phyloP scores from a whole-genome alignment of 2,888 invertebrate species.

The Tryphoninae sp. region DNA sequence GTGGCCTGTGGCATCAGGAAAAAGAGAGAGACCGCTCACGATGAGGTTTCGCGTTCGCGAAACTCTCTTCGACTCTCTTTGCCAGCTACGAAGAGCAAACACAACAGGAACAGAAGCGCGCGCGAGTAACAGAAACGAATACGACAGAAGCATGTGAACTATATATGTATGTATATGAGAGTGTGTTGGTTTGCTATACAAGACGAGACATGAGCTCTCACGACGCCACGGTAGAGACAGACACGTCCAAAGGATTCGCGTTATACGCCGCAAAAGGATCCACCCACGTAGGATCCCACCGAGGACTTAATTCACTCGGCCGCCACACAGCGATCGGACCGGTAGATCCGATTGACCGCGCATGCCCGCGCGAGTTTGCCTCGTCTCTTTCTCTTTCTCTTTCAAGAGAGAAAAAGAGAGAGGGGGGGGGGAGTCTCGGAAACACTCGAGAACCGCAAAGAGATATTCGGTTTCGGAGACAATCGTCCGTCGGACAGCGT shows the following conservation, averaged over 20 bases:
- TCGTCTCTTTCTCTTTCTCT: conserved; percentile 10
- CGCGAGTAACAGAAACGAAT: conserved; percentile 46
- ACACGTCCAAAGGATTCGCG: conserved; percentile 57
- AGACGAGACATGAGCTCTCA: conserved; percentile 58
- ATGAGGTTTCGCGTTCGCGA: conserved; percentile 51
- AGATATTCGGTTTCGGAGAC: conserved; percentile 77
- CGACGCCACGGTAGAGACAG: conserved; percentile 56
- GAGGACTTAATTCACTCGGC: conserved; percentile 75
- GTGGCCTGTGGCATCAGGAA: conserved; percentile 68
- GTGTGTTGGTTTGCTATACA: conserved; percentile 3
- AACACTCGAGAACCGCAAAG: conserved; percentile 65
- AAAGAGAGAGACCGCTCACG: conserved; percentile 64
- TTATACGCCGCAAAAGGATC: conserved; percentile 66
- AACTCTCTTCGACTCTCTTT: conserved; percentile 32
- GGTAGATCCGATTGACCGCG: conserved; percentile 66
- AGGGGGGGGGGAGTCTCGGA: conserved; percentile 17
- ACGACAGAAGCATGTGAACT: conserved; percentile 28
- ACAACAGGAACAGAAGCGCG: conserved; percentile 57
- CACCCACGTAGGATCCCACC: conserved; percentile 73
- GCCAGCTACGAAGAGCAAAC: conserved; percentile 20
- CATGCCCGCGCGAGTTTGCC: conserved; percentile 35
- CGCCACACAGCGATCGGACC: conserved; percentile 63
- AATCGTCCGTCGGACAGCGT: conserved; percentile 76
- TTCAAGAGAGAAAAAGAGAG: too few species aligned
- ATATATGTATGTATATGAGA: conserved; percentile 19